These are phyloP conservation scores for Pinctada fucata DNA, from an alignment of 2,888 invertebrate species.

Conservation along the genomic window DNA sequence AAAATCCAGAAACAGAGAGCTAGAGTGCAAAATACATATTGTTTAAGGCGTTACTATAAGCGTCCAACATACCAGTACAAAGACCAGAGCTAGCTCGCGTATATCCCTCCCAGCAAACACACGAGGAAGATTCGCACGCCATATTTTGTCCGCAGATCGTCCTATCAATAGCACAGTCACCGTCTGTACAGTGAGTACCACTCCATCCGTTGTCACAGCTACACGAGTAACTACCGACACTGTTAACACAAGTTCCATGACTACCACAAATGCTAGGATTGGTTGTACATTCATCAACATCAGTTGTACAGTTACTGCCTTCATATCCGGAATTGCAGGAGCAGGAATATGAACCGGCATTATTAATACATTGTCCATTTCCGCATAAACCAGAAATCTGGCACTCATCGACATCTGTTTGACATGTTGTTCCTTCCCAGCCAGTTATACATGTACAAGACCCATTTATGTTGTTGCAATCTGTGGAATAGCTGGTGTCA, in stretches of 20 bases:
- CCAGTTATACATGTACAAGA: slow-evolving; percentile 49
- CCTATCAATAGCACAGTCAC: neutral
- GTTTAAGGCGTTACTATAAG: too few relatives aligned
- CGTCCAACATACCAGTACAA: neutral
- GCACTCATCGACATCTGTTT: slow-evolving; percentile 52
- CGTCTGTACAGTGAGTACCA: neutral
- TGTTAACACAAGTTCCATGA: neutral
- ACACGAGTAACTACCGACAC: neutral
- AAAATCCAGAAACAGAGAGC: too few relatives aligned
- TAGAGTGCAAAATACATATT: too few relatives aligned
- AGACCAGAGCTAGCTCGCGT: neutral
- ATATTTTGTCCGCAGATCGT: neutral
- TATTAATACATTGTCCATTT: slow-evolving; percentile 33
- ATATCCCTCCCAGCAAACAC: neutral
- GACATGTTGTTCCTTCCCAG: slow-evolving; percentile 50
- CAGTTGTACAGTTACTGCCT: neutral
- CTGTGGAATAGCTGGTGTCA: slow-evolving; percentile 22
- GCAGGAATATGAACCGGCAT: slow-evolving; percentile 38
- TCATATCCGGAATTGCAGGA: slow-evolving; percentile 35
- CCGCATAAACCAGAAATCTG: neutral
- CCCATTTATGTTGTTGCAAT: slow-evolving; percentile 37
- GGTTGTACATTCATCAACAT: slow-evolving; percentile 12
- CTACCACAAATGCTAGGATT: neutral
- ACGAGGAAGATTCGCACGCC: neutral
- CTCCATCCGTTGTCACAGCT: neutral